These are phyloP conservation scores for Tolypeutes matacus DNA, from an alignment of 2,797 vertebrate genomes.

Conservation along the genomic window DNA sequence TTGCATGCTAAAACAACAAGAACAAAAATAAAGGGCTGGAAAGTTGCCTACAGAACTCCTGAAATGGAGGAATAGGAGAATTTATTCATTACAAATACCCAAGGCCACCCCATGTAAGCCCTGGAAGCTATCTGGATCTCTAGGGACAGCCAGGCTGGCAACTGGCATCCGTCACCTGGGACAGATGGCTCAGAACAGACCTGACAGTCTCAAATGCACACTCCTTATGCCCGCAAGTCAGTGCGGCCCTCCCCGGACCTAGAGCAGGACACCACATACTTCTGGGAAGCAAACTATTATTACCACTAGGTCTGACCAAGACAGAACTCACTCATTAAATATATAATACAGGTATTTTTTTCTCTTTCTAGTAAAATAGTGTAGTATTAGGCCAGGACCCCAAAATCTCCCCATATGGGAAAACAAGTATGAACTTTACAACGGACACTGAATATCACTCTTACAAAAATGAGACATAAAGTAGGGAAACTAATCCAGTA, in stretches of 20 bases:
- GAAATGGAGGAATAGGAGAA: background rate
- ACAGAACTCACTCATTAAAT: background rate
- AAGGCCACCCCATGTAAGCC: background rate
- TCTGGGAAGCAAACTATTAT: background rate
- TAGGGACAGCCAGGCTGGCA: background rate
- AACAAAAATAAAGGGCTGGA: background rate
- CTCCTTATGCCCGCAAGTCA: background rate
- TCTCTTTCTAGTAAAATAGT: background rate
- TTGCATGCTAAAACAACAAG: background rate
- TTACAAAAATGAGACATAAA: slow-evolving; percentile 31
- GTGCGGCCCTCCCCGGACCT: too few species aligned
- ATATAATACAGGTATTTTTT: background rate
- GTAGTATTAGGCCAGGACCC: background rate
- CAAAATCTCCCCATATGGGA: background rate
- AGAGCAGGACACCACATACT: background rate
- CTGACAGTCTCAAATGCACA: background rate
- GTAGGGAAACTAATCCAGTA: background rate
- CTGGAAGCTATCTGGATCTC: background rate
- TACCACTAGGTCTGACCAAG: background rate
- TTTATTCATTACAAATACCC: background rate
- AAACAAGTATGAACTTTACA: background rate
- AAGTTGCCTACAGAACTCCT: background rate
- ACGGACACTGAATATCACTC: background rate
- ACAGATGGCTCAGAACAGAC: background rate
- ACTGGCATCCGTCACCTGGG: too few species aligned